phyloP scores from a whole-genome alignment of 2,113 vertebrate genomes.

The Malurus alboscapulatus region DNA sequence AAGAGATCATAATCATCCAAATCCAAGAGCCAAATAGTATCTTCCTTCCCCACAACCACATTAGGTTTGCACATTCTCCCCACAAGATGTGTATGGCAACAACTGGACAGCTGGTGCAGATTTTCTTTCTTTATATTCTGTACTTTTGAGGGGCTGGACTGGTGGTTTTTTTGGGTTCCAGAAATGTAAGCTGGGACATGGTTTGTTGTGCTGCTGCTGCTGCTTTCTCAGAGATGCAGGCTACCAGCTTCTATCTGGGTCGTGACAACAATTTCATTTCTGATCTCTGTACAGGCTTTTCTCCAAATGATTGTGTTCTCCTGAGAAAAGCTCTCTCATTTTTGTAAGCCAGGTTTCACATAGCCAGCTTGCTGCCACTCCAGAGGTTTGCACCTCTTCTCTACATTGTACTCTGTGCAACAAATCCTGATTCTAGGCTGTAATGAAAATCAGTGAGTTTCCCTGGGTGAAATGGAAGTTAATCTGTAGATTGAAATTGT shows the following conservation, averaged over 20 bases:
- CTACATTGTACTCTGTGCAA: neutral
- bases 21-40: neutral
- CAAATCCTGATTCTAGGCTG: neutral
- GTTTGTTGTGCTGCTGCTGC: neutral
- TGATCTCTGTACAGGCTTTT: neutral
- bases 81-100: neutral
- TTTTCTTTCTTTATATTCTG: neutral
- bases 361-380: neutral
- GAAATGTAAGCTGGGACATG: neutral
- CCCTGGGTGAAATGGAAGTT: neutral
- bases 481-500: neutral
- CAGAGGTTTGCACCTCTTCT: neutral
- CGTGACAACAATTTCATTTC: neutral
- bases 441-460: neutral
- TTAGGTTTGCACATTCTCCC: neutral
- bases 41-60: neutral
- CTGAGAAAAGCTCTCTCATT: neutral
- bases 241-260: neutral
- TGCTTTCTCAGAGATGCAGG: neutral
- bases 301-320: neutral
- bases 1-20: neutral
- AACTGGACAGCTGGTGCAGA: neutral
- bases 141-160: rapidly evolving
- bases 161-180: neutral
- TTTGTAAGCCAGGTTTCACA: neutral